These are phyloP conservation scores for Sarcophaga subvicina DNA, from an alignment of 2,888 invertebrate genomes.

Conservation along the genomic window DNA sequence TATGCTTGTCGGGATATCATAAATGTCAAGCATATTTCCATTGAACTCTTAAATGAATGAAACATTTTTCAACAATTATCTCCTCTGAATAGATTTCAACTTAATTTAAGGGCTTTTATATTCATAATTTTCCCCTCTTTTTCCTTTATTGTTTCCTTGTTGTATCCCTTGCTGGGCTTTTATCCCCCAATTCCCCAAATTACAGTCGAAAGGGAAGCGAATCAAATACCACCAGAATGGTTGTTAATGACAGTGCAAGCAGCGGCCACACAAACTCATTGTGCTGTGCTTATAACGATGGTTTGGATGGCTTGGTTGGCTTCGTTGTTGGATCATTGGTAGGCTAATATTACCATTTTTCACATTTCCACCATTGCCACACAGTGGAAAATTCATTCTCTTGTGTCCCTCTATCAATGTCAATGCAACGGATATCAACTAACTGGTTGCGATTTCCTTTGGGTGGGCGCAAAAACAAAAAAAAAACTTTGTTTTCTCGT, in stretches of 20 bases:
- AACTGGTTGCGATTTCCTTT: conserved; percentile 59
- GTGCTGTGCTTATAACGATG: background rate
- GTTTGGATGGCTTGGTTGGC: background rate
- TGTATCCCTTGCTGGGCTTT: too few species aligned
- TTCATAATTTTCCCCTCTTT: too few species aligned
- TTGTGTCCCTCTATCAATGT: conserved; percentile 3
- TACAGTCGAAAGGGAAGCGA: background rate
- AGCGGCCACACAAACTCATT: background rate
- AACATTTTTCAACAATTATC: too few species aligned
- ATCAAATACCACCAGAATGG: background rate
- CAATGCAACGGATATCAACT: conserved; percentile 49
- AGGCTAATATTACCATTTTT: conserved; percentile 35
- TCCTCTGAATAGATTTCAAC: too few species aligned
- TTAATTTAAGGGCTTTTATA: too few species aligned
- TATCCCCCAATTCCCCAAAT: too few species aligned
- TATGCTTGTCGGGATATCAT: too few species aligned
- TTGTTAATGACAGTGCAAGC: too few species aligned
- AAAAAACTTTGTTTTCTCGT: conserved; percentile 33
- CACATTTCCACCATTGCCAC: background rate
- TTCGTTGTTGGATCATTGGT: background rate
- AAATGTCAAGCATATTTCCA: too few species aligned
- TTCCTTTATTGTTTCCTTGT: background rate
- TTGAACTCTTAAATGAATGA: too few species aligned
- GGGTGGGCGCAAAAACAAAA: background rate
- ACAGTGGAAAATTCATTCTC: conserved; percentile 1